Evolutionary conservation across 2,888 invertebrate genomes (phyloP).

Genomic region (Slavum lentiscoides): DNA sequence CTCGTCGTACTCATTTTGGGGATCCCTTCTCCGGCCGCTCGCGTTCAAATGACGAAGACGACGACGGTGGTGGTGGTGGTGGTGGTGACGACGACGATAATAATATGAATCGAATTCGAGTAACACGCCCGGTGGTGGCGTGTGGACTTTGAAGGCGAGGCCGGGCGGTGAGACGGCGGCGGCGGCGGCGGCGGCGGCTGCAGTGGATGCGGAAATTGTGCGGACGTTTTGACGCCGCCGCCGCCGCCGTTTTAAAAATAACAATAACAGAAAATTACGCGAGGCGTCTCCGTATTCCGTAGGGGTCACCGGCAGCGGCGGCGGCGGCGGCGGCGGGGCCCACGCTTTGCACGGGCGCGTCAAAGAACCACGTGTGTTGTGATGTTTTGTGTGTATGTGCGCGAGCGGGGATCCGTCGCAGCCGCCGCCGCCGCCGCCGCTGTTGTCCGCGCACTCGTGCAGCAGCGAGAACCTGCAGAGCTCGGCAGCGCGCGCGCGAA

Average conservation of each 20-base stretch:
- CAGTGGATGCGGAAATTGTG: too few relatives aligned
- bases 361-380: slow-evolving; percentile 34
- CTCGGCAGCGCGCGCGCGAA: slow-evolving; percentile 35
- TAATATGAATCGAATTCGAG: slow-evolving; percentile 24
- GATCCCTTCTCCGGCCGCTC: too few relatives aligned
- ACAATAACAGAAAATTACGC: slow-evolving; percentile 42
- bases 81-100: background rate
- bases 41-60: too few relatives aligned
- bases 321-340: slow-evolving; percentile 22
- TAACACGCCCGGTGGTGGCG: too few relatives aligned
- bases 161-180: slow-evolving; percentile 11
- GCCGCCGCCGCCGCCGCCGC: background rate
- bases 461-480: slow-evolving; percentile 4
- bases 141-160: slow-evolving; percentile 3
- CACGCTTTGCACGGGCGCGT: slow-evolving; percentile 37
- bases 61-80: background rate
- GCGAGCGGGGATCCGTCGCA: background rate
- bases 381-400: background rate
- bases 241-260: slow-evolving; percentile 42
- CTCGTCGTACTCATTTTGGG: too few relatives aligned
- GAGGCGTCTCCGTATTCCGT: background rate
- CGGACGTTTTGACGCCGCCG: background rate
- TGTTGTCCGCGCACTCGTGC: background rate
- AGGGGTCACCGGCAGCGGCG: slow-evolving; percentile 34
- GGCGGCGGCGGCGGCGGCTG: too few relatives aligned